Conservation (phyloP, 2,888 invertebrate genomes). For the Reticulitermes lucifugus region DNA sequence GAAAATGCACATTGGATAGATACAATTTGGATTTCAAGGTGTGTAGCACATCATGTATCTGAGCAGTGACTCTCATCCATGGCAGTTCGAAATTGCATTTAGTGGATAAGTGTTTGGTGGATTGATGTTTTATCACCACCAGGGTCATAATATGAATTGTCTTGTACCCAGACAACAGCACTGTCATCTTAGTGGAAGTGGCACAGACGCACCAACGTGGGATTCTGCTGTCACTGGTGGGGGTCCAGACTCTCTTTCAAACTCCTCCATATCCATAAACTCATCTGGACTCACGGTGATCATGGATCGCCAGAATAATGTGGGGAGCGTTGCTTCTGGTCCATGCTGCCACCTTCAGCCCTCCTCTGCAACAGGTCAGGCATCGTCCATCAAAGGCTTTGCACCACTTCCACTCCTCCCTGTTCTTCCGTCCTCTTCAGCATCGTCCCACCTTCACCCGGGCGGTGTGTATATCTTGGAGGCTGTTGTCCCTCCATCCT, state of each 20-base stretch:
- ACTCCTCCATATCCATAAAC: slow-evolving; percentile 66
- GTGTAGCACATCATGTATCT: too few species aligned
- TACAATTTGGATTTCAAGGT: too few species aligned
- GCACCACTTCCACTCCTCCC: slow-evolving; percentile 7
- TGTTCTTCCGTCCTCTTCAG: slow-evolving; percentile 14
- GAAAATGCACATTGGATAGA: too few species aligned
- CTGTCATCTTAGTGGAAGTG: slow-evolving; percentile 5
- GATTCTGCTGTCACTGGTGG: slow-evolving; percentile 60
- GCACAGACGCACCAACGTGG: slow-evolving; percentile 50
- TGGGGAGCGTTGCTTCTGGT: background rate
- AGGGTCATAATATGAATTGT: too few species aligned
- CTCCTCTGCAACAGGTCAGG: background rate
- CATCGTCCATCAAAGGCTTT: slow-evolving; percentile 1
- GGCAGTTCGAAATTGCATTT: too few species aligned
- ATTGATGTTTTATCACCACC: too few species aligned
- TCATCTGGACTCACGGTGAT: slow-evolving; percentile 57
- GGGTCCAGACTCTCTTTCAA: slow-evolving; percentile 52
- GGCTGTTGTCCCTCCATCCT: slow-evolving; percentile 44
- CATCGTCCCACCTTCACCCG: slow-evolving; percentile 31
- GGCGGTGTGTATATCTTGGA: slow-evolving; percentile 51
- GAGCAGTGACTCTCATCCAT: too few species aligned
- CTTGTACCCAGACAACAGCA: background rate
- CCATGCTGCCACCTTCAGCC: slow-evolving; percentile 23
- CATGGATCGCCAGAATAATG: slow-evolving; percentile 15
- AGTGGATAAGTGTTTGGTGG: too few species aligned